Percentiles rank a stretch among this genome's conserved stretches.
Conservation (phyloP, 2,113 vertebrate genomes). For the Alligator sinensis region DNA sequence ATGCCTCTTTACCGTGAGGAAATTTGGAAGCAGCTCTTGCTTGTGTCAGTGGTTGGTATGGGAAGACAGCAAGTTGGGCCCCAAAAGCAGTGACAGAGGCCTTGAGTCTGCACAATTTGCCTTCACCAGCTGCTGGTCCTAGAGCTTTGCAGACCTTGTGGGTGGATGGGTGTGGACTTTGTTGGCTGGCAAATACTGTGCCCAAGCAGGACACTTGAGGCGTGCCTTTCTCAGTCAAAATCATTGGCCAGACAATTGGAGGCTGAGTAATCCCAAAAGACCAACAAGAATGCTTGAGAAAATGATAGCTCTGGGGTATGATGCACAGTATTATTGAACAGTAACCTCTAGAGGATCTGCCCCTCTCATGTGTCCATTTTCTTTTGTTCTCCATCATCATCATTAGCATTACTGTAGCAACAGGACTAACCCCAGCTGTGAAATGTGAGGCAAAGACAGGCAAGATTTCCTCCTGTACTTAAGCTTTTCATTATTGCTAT, state of each 20-base stretch:
- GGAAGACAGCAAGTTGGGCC: neutral
- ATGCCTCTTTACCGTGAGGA: neutral
- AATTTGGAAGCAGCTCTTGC: neutral
- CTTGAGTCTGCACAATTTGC: neutral
- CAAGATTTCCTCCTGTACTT: neutral
- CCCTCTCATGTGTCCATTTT: neutral
- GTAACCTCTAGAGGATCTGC: too few relatives aligned
- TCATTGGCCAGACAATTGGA: neutral
- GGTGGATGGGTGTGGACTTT: neutral
- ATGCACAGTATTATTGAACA: neutral
- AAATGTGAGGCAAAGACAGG: neutral
- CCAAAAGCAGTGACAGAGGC: neutral
- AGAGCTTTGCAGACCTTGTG: neutral
- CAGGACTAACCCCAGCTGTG: neutral
- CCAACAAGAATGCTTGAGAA: neutral
- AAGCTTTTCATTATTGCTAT: neutral
- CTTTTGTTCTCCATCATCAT: neutral
- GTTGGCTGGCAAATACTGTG: neutral
- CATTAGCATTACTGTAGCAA: neutral
- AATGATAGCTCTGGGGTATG: neutral
- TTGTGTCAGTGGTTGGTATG: neutral
- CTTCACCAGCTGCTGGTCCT: neutral
- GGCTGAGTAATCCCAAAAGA: neutral
- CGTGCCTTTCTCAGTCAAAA: neutral
- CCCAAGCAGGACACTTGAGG: neutral